Evolutionary conservation across 2,113 vertebrate genomes (phyloP).

Genomic region (Cololabis saira): DNA sequence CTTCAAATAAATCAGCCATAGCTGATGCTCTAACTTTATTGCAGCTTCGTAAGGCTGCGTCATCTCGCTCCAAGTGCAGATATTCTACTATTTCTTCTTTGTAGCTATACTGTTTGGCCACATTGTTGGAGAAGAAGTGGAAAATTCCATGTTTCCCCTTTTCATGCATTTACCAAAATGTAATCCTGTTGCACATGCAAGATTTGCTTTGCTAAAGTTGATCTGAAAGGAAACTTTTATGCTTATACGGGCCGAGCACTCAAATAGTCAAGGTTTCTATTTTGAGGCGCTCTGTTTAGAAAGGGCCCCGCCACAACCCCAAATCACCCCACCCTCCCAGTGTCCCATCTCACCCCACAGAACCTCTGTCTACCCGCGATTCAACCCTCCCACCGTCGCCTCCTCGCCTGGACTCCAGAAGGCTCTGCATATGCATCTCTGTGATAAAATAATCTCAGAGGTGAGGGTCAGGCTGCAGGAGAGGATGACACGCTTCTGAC

Average conservation of each 20-base stretch:
- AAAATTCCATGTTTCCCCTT: background rate
- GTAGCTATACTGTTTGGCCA: conserved; percentile 20
- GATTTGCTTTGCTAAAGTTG: conserved; percentile 46
- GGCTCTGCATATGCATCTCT: conserved; percentile 35
- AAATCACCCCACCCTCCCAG: conserved; percentile 56
- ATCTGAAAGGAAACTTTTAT: conserved; percentile 36
- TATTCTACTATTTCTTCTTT: conserved; percentile 60
- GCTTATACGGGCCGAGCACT: conserved; percentile 32
- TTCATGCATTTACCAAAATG: conserved; percentile 19
- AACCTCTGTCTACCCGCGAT: conserved; percentile 24
- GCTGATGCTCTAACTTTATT: conserved; percentile 80
- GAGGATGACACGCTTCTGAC: conserved; percentile 73
- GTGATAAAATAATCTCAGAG: conserved; percentile 62
- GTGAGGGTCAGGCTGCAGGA: conserved; percentile 66
- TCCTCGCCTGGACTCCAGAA: conserved; percentile 8
- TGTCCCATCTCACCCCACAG: conserved; percentile 35
- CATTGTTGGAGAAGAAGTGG: no score
- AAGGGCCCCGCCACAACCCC: conserved; percentile 51
- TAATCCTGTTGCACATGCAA: conserved; percentile 39
- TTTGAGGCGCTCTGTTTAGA: conserved; percentile 65
- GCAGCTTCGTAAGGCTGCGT: conserved; percentile 72
- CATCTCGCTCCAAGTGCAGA: conserved; percentile 55
- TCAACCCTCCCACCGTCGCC: conserved; percentile 19
- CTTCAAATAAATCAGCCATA: conserved; percentile 83
- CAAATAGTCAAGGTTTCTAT: conserved; percentile 50